Base-by-base conservation (phyloP, 2,113 vertebrate genomes). In the Equus quagga region DNA sequence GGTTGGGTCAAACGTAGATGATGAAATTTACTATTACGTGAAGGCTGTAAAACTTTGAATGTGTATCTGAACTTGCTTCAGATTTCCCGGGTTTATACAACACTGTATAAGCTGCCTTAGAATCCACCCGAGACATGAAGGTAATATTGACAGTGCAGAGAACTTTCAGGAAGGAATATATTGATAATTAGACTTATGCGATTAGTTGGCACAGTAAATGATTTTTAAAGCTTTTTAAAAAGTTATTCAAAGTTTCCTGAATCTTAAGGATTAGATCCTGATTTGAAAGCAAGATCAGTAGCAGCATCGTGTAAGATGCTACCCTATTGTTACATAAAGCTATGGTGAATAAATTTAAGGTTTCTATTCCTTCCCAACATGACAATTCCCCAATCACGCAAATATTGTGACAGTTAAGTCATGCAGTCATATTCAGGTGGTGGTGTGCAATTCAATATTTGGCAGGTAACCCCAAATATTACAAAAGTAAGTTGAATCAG, bases 401-500 rank as follows among this genome's bases (percentile, higher is more conserved):
- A 82, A 95, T 89, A 49, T 60, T 90, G 36, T 93, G 93, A 91
- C 54, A 95, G 41, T 41, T 92, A 69, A 46, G 33, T 72, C 58
- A 81, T 0, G 3, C 26, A 58, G 73, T 62, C 79, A 62, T 33
- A 95, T 84, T 95, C 56, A 79, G 67, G 44, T 89, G 21, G 41
- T 96, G 28, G 84, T 78, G 54, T 70, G 93, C 44, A 62, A 70
- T 41, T 93, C 70, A 85, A 1, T 64, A 91, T 75, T 76, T 96
- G 36, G 76, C 83, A 94, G 58, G 41, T 91, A 80, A 83, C 7
- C 33, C 56, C 5, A 8, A 92, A 85, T 60, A 75, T 56, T 75
- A 46, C 0, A 67, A 70, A 97, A 88, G 76, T 87, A 94, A 97
- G 93, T 44, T 36, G 62, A 96, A 84, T 91, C 31, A 62, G 64